These are phyloP conservation scores for Listronotus bonariensis DNA, from an alignment of 1,140 invertebrate genomes.

Conservation along the genomic window DNA sequence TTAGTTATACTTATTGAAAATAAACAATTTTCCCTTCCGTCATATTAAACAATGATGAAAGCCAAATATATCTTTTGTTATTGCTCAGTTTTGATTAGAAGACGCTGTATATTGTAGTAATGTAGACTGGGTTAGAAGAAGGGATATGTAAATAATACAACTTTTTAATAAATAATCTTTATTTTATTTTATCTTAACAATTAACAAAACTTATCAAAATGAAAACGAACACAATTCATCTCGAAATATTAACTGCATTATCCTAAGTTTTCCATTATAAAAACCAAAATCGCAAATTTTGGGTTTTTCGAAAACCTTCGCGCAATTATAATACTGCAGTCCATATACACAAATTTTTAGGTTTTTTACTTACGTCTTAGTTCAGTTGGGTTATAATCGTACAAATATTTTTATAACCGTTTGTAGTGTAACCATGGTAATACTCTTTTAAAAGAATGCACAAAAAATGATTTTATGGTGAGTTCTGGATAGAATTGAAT, in stretches of 20 bases:
- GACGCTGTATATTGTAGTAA: too few relatives aligned
- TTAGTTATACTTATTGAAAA: too few relatives aligned
- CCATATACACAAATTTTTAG: constrained; percentile 25
- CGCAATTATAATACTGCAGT: constrained; percentile 14
- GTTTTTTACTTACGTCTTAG: constrained; percentile 11
- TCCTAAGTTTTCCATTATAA: constrained; percentile 28
- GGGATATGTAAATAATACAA: not conserved
- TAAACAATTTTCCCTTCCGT: too few relatives aligned
- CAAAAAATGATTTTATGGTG: too few relatives aligned
- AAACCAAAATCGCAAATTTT: constrained; percentile 24
- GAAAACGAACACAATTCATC: constrained; percentile 29
- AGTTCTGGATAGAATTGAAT: too few relatives aligned
- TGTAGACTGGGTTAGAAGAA: too few relatives aligned
- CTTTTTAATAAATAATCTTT: constrained; percentile 37
- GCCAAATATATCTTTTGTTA: too few relatives aligned
- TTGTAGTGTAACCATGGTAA: not conserved
- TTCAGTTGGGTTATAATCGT: constrained; percentile 7
- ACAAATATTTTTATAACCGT: constrained; percentile 9
- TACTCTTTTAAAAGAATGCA: too few relatives aligned
- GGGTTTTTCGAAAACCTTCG: constrained; percentile 19
- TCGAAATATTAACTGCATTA: constrained; percentile 31
- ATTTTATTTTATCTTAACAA: constrained; percentile 38
- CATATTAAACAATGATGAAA: too few relatives aligned
- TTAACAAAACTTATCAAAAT: constrained; percentile 38
- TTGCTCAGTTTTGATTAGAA: too few relatives aligned